phyloP scores from a whole-genome alignment of 2,888 invertebrate species.

The Metalampra italica region DNA sequence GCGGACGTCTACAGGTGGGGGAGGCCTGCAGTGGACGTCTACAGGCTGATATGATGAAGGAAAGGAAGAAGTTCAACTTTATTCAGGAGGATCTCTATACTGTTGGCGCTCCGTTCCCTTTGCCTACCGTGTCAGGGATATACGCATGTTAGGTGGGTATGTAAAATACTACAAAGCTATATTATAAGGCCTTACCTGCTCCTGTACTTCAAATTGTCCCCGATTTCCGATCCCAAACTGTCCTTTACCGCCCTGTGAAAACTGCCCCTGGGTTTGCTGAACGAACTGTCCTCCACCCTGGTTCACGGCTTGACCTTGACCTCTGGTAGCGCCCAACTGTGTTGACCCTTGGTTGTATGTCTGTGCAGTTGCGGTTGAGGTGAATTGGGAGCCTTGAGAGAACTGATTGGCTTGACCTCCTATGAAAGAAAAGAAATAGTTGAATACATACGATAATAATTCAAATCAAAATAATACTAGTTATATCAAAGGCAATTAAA shows the following conservation, averaged over 20 bases:
- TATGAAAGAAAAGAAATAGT: neutral
- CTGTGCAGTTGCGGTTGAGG: conserved; percentile 21
- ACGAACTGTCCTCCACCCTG: conserved; percentile 13
- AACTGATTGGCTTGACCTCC: conserved; percentile 13
- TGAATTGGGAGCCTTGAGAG: conserved; percentile 21
- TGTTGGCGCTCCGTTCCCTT: no score
- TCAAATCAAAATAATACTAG: no score
- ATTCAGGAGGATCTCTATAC: no score
- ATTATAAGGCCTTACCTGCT: conserved; percentile 11
- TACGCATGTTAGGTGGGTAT: no score
- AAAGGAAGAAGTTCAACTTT: no score
- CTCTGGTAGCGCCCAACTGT: conserved; percentile 12
- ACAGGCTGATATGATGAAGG: no score
- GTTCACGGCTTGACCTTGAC: conserved; percentile 13
- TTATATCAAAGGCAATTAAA: no score
- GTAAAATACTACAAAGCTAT: no score
- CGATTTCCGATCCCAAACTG: conserved; percentile 31
- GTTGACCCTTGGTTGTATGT: conserved; percentile 4
- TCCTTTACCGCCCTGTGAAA: conserved; percentile 29
- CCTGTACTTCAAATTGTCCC: conserved; percentile 27
- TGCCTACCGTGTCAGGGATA: no score
- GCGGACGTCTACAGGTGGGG: no score
- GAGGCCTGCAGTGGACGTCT: no score
- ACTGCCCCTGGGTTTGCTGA: conserved; percentile 10
- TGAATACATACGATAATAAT: neutral